Evolutionary conservation across 2,797 vertebrate species (phyloP).

Genomic region (Platalea minor): DNA sequence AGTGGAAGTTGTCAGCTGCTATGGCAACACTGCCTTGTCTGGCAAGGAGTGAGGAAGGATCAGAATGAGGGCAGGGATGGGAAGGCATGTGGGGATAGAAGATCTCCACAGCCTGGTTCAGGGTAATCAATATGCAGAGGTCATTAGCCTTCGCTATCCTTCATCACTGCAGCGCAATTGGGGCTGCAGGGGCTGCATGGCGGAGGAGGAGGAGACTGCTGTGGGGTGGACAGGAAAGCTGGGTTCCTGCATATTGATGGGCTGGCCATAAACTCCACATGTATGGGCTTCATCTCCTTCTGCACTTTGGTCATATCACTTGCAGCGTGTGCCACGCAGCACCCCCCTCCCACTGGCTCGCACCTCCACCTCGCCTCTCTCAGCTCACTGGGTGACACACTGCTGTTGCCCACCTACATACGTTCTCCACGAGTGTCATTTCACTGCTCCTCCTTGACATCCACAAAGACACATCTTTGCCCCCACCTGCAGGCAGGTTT

Average conservation of each 20-base stretch:
- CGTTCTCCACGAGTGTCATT: fast-evolving
- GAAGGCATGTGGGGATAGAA: background rate
- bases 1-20: constrained; percentile 42
- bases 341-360: background rate
- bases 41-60: background rate
- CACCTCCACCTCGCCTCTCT: background rate
- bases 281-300: background rate
- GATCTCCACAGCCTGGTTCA: background rate
- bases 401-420: background rate
- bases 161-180: background rate
- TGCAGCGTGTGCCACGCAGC: background rate
- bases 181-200: background rate
- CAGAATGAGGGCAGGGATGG: background rate
- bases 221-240: background rate
- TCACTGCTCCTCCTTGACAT: background rate
- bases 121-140: background rate
- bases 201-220: background rate
- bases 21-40: constrained; percentile 43
- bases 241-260: background rate
- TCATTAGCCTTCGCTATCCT: background rate
- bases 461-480: background rate
- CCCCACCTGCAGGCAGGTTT: background rate
- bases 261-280: background rate
- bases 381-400: fast-evolving
- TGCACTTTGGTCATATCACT: fast-evolving